Conservation (phyloP, 2,888 invertebrate species). For the Aspidiotus destructor region DNA sequence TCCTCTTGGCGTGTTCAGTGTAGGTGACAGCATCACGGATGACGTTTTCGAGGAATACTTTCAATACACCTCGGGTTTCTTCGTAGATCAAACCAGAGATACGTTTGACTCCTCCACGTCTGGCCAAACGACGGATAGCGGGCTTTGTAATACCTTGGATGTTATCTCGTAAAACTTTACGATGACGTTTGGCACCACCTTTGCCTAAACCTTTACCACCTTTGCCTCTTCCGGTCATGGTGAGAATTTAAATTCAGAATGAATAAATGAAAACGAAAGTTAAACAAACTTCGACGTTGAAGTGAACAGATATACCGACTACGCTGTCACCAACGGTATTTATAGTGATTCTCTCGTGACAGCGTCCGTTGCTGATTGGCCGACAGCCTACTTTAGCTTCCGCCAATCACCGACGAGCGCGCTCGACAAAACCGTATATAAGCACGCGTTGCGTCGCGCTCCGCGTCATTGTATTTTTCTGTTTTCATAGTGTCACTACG, state of each 20-base stretch:
- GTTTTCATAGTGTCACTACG: background rate
- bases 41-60: conserved; percentile 68
- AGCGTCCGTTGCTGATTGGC: background rate
- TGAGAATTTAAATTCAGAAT: background rate
- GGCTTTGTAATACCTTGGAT: conserved; percentile 56
- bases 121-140: conserved; percentile 62
- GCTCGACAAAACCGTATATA: background rate
- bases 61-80: conserved; percentile 68
- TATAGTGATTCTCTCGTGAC: background rate
- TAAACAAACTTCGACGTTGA: background rate
- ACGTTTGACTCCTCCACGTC: conserved; percentile 55
- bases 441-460: background rate
- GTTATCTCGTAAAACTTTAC: conserved; percentile 56
- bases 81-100: conserved; percentile 57
- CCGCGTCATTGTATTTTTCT: background rate
- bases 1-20: conserved; percentile 64
- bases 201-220: conserved; percentile 69
- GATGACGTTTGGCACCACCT: conserved; percentile 71
- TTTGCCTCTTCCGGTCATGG: conserved; percentile 70
- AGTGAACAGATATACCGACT: background rate
- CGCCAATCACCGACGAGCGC: background rate
- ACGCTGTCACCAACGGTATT: background rate
- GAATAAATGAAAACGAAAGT: background rate
- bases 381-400: background rate
- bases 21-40: conserved; percentile 77